Percentiles rank a stretch among this genome's conserved stretches.
Conservation (phyloP, 2,113 vertebrate genomes). For the Pseudopipra pipra region DNA sequence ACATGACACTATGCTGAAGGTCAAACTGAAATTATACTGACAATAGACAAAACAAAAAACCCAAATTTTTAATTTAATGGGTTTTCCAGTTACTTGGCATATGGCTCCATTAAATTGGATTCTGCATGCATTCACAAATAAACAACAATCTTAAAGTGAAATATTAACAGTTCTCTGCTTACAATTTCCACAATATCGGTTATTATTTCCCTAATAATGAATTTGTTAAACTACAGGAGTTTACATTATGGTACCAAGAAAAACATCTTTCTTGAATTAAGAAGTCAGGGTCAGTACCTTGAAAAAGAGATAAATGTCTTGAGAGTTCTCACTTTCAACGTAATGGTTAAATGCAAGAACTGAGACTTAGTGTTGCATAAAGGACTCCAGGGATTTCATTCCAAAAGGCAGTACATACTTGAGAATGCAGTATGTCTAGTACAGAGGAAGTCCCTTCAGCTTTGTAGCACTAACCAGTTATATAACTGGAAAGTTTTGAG, state of each 20-base stretch:
- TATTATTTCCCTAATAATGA: neutral
- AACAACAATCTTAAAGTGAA: neutral
- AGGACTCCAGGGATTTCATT: slow-evolving; percentile 28
- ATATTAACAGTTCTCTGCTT: neutral
- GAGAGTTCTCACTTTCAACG: neutral
- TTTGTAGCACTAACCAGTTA: neutral
- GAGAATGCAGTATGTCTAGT: neutral
- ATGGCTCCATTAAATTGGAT: neutral
- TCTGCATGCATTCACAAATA: neutral
- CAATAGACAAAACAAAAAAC: neutral
- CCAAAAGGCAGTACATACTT: slow-evolving; percentile 27
- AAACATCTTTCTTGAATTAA: neutral
- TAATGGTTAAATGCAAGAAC: slow-evolving; percentile 10
- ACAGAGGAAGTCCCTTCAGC: slow-evolving; percentile 12
- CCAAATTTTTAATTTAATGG: neutral
- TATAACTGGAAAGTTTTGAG: neutral
- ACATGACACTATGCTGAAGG: neutral
- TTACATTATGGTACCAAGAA: neutral
- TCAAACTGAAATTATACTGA: neutral
- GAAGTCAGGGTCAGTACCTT: neutral
- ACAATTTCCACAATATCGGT: neutral
- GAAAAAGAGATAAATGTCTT: neutral
- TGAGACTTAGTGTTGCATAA: neutral
- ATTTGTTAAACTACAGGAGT: neutral
- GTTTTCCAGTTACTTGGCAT: neutral